These are phyloP conservation scores for Glyphotaelius pellucidus DNA, from an alignment of 2,888 invertebrate genomes.

Conservation along the genomic window DNA sequence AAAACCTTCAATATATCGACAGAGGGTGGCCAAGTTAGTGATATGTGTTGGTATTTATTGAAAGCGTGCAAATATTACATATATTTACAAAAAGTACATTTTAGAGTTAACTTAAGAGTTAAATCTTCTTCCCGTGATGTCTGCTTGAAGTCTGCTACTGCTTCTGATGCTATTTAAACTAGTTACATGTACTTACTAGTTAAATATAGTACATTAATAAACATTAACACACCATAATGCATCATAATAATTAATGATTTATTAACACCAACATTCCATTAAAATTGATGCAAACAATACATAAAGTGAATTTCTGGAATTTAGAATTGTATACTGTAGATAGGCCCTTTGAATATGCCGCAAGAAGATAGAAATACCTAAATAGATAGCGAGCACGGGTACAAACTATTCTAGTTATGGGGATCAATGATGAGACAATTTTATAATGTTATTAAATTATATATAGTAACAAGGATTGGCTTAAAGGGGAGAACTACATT, in stretches of 20 bases:
- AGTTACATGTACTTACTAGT: not conserved
- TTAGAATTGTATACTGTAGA: too few relatives aligned
- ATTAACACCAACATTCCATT: not conserved
- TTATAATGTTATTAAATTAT: too few relatives aligned
- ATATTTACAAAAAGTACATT: not conserved
- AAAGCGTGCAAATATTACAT: not conserved
- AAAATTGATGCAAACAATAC: too few relatives aligned
- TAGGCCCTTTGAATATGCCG: not conserved
- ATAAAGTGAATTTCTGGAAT: too few relatives aligned
- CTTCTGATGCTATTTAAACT: not conserved
- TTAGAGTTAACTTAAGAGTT: not conserved
- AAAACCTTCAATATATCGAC: not conserved
- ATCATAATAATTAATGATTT: not conserved
- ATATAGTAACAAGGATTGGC: too few relatives aligned
- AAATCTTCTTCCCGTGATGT: not conserved
- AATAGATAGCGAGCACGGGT: too few relatives aligned
- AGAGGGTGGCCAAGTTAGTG: not conserved
- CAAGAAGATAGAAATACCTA: not conserved
- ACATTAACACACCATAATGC: not conserved
- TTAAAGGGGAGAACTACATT: not conserved
- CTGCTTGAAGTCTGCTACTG: not conserved
- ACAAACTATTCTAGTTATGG: not conserved
- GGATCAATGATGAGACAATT: too few relatives aligned
- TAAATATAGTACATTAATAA: not conserved
- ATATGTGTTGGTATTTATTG: not conserved